These are phyloP conservation scores for Drosophila emarginata DNA, from an alignment of 2,888 invertebrate species.

Conservation along the genomic window DNA sequence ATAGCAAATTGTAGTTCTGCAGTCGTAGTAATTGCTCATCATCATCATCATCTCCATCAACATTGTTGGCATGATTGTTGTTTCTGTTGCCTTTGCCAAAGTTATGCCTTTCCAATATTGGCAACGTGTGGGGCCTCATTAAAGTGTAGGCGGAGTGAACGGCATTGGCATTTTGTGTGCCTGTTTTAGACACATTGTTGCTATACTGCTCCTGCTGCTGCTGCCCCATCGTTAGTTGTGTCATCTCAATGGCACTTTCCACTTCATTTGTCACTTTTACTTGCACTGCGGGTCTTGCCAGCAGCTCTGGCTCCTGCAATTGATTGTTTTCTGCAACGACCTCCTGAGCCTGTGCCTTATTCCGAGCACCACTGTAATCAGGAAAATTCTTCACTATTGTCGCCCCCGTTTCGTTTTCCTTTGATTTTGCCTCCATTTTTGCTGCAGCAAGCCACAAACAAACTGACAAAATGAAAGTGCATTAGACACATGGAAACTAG, in stretches of 20 bases:
- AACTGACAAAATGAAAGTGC: constrained; percentile 65
- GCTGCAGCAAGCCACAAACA: constrained; percentile 73
- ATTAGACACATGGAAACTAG: constrained; percentile 62
- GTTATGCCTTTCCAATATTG: constrained; percentile 56
- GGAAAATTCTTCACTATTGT: constrained; percentile 24
- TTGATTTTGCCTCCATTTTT: constrained; percentile 44
- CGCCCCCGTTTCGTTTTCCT: constrained; percentile 13
- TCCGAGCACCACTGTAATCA: constrained; percentile 55
- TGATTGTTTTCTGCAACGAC: constrained; percentile 70
- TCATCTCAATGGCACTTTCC: constrained; percentile 65
- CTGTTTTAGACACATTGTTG: constrained; percentile 30
- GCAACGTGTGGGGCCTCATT: constrained; percentile 53
- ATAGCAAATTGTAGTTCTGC: constrained; percentile 77
- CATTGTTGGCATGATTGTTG: constrained; percentile 13
- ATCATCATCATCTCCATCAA: not conserved
- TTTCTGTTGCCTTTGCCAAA: constrained; percentile 25
- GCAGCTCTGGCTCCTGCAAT: constrained; percentile 42
- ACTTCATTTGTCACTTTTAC: constrained; percentile 78
- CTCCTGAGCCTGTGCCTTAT: constrained; percentile 16
- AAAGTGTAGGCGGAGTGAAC: constrained; percentile 33
- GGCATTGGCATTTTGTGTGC: constrained; percentile 50
- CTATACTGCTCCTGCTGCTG: constrained; percentile 19
- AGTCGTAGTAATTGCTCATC: constrained; percentile 66
- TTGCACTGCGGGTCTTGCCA: constrained; percentile 66
- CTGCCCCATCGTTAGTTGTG: constrained; percentile 26